phyloP scores from a whole-genome alignment of 2,113 vertebrate genomes.

The Corythornis vintsioides region DNA sequence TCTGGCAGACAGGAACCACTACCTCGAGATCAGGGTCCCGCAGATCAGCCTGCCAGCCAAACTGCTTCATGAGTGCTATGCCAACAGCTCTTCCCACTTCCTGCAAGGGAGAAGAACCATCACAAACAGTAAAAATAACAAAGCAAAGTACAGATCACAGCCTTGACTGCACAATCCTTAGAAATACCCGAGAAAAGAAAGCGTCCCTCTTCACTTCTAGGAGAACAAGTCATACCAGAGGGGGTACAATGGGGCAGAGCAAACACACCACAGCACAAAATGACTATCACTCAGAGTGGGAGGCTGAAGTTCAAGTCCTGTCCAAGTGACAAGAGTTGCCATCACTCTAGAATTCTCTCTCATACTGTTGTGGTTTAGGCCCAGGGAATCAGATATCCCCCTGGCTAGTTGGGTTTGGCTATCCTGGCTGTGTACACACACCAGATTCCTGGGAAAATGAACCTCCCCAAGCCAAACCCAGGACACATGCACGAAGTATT shows the following conservation, averaged over 20 bases:
- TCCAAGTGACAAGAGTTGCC: not conserved
- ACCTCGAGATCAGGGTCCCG: slow-evolving; percentile 88
- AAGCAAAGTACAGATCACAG: not conserved
- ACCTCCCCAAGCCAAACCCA: too few relatives aligned
- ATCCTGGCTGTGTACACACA: not conserved
- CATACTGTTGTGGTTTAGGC: not conserved
- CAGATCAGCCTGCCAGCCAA: slow-evolving; percentile 86
- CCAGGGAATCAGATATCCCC: not conserved
- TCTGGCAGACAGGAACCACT: not conserved
- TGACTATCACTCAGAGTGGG: fast-evolving
- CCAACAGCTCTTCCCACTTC: slow-evolving; percentile 85
- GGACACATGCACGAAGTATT: not conserved
- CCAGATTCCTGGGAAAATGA: too few relatives aligned
- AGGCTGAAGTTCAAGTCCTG: not conserved
- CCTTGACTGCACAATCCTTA: not conserved
- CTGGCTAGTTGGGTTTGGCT: too few relatives aligned
- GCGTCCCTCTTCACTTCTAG: not conserved
- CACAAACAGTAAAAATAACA: not conserved
- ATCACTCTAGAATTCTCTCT: not conserved
- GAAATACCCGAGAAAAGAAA: not conserved
- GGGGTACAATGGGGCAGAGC: not conserved
- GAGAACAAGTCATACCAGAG: not conserved
- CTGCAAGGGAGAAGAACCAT: slow-evolving; percentile 60
- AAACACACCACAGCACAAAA: not conserved
- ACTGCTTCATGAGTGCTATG: slow-evolving; percentile 75